Conservation (phyloP, 2,797 vertebrate genomes). For the Coreius guichenoti region DNA sequence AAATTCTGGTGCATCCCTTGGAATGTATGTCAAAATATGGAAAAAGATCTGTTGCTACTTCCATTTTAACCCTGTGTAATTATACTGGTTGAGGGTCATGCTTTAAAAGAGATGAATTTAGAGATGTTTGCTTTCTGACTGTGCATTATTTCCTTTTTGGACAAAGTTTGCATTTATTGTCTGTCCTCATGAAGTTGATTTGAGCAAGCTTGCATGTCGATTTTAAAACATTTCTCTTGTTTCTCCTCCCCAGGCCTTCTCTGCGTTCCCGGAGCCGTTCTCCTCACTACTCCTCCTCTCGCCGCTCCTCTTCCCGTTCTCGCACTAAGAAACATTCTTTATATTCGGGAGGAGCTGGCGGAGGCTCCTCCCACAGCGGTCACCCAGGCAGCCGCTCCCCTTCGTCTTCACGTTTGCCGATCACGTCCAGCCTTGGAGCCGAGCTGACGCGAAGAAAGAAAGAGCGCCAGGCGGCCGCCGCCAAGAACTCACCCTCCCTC, state of each 20-base stretch:
- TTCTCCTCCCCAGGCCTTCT: constrained; percentile 82
- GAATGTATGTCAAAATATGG: not conserved
- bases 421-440: constrained; percentile 94
- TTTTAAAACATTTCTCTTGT: not conserved
- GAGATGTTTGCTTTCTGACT: not conserved
- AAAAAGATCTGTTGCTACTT: not conserved
- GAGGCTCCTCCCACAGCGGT: constrained; percentile 81
- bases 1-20: not conserved
- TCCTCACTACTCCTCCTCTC: constrained; percentile 84
- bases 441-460: constrained; percentile 95
- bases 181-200: not conserved
- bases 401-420: constrained; percentile 85
- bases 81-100: not conserved
- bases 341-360: constrained; percentile 64
- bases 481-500: constrained; percentile 71
- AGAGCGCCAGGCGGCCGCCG: constrained; percentile 88
- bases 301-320: constrained; percentile 85
- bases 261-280: constrained; percentile 93
- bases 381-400: constrained; percentile 92
- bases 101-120: not conserved
- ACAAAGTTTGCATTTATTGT: not conserved
- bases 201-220: not conserved
- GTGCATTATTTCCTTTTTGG: not conserved
- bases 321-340: constrained; percentile 90
- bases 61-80: not conserved